Base-by-base conservation (phyloP, 2,797 vertebrate genomes). In the Takifugu rubripes region DNA sequence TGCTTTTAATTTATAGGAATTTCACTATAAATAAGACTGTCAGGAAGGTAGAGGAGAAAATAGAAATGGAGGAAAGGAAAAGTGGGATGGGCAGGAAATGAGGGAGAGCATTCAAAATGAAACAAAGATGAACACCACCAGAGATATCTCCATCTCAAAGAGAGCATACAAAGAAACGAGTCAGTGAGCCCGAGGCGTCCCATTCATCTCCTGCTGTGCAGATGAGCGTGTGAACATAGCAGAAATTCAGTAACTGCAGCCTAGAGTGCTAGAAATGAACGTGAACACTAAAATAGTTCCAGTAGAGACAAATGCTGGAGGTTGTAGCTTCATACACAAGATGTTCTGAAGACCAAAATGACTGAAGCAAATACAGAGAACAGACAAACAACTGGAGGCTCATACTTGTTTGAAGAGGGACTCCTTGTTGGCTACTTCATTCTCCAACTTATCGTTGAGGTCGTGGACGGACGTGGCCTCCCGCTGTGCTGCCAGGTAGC, bases 371-470 rank as follows among this genome's bases (percentile, higher is more conserved):
- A 33, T 10, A 33, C 6, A 33, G 31, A 9, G 9, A 33, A 5
- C 31, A 8, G 25, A 7, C 1, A n/a, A 29, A 31, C 24, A 31
- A 16, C 26, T n/a, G 44, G 5, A 4, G n/a, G 31, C 29, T 6
- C 17, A 15, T 86, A 98, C 96, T 92, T 98, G 97, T 83, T 93
- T 91, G 59, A 89, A 94, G 66, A 96, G 88, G 1, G 96, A 94
- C 29, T 98, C 96, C 86, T 97, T 98, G 84, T 96, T 97, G 80
- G 96, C 96, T 31, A 99, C 95, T 88, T 99, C 95, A 4, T 94
- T 97, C 90, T 98, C 97, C 84, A 99, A 93, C 85, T 97, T 98
- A 82, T 98, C 96, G 2, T 98, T 99, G 75, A 96, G 93, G 91
- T 98, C 96, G 0, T 99, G 96, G 72, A 98, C 95, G 2, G 97